Evolutionary conservation across 2,113 vertebrate genomes (phyloP).

Genomic region (Channa argus): DNA sequence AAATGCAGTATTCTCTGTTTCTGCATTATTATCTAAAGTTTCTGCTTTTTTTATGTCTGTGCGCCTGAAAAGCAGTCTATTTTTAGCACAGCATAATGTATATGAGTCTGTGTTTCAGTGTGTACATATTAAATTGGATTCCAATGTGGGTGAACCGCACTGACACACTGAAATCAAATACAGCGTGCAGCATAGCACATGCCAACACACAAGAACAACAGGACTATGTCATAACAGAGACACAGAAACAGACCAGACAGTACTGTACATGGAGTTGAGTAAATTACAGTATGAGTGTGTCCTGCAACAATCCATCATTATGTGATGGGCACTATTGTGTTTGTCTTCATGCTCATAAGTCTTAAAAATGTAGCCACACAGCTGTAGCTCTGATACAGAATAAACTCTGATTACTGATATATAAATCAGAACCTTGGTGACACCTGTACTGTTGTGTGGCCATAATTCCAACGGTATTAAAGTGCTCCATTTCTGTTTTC

Average conservation of each 20-base stretch:
- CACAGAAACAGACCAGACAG: too few relatives aligned
- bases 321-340: too few relatives aligned
- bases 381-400: not conserved
- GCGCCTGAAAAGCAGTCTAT: slow-evolving; percentile 6
- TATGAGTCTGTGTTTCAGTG: slow-evolving; percentile 12
- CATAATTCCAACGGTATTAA: too few relatives aligned
- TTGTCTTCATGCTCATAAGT: not conserved
- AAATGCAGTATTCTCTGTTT: not conserved
- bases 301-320: not conserved
- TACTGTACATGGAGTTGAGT: too few relatives aligned
- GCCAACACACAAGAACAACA: not conserved
- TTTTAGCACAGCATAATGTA: slow-evolving; percentile 9
- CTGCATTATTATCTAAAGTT: not conserved
- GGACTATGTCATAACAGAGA: too few relatives aligned
- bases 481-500: not conserved
- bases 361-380: not conserved
- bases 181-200: not conserved
- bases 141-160: not conserved
- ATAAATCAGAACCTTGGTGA: not conserved
- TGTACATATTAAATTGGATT: slow-evolving; percentile 5
- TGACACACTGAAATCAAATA: not conserved
- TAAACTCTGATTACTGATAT: not conserved
- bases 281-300: too few relatives aligned
- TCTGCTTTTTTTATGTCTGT: slow-evolving; percentile 8
- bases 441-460: too few relatives aligned